phyloP scores from a whole-genome alignment of 2,113 vertebrate genomes.

The Gobius niger region DNA sequence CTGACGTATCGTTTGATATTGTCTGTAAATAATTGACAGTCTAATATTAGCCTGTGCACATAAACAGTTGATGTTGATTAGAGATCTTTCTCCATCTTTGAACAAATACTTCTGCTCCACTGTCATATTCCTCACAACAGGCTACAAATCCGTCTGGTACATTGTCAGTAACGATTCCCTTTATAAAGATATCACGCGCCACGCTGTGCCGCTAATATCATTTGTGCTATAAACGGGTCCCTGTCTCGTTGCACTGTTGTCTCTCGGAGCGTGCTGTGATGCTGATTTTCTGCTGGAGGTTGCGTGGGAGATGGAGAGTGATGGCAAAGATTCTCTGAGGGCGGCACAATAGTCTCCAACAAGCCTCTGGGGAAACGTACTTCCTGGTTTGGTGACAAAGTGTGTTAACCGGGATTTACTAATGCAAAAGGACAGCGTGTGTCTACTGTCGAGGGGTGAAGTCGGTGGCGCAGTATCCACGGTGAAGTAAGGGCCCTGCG shows the following conservation, averaged over 20 bases:
- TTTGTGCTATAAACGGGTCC: constrained; percentile 52
- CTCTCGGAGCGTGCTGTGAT: constrained; percentile 28
- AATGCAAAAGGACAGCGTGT: constrained; percentile 60
- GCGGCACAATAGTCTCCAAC: constrained; percentile 66
- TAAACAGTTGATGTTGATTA: not conserved
- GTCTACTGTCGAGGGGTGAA: constrained; percentile 33
- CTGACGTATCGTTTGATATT: no score
- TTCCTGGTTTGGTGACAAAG: constrained; percentile 74
- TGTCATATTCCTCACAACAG: constrained; percentile 9
- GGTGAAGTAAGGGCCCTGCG: constrained; percentile 10
- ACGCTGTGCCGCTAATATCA: constrained; percentile 52
- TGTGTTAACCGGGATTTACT: constrained; percentile 72
- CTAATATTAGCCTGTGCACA: not conserved
- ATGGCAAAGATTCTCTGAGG: constrained; percentile 69
- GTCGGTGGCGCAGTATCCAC: constrained; percentile 20
- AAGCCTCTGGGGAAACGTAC: constrained; percentile 68
- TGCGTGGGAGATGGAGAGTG: constrained; percentile 64
- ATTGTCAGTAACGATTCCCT: constrained; percentile 42
- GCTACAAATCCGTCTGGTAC: constrained; percentile 29
- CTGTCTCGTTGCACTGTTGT: constrained; percentile 53
- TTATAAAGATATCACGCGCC: constrained; percentile 45
- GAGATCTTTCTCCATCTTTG: not conserved
- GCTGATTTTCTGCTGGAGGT: constrained; percentile 57
- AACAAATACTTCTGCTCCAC: constrained; percentile 6
- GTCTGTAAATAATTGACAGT: no score